Evolutionary conservation across 2,888 invertebrate genomes (phyloP).

Genomic region (Noctua janthina): DNA sequence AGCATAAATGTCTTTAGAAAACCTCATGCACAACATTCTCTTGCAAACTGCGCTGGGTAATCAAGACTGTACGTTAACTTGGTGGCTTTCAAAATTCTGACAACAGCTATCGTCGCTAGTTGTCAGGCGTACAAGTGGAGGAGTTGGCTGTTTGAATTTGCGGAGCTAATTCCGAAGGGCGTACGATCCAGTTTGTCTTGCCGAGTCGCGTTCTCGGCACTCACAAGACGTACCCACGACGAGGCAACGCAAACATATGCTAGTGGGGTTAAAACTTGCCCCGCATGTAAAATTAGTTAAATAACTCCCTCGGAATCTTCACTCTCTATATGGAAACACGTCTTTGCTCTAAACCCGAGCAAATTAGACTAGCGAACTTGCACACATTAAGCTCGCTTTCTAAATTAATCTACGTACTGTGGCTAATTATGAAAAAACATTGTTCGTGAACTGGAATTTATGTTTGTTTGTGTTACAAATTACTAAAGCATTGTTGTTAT

Average conservation of each 20-base stretch:
- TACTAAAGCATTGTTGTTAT: slow-evolving; percentile 61
- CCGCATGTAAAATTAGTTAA: slow-evolving; percentile 87
- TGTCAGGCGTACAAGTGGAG: slow-evolving; percentile 65
- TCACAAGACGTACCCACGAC: slow-evolving; percentile 71
- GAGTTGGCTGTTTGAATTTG: slow-evolving; percentile 79
- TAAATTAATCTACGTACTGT: slow-evolving; percentile 85
- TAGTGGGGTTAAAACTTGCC: slow-evolving; percentile 85
- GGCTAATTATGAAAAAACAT: slow-evolving; percentile 82
- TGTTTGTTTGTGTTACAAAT: slow-evolving; percentile 67
- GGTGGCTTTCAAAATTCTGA: slow-evolving; percentile 65
- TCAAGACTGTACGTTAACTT: slow-evolving; percentile 62
- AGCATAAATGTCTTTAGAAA: slow-evolving; percentile 60
- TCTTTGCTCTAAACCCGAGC: slow-evolving; percentile 87
- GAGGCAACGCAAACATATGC: slow-evolving; percentile 83
- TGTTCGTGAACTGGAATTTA: slow-evolving; percentile 74
- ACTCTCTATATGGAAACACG: slow-evolving; percentile 84
- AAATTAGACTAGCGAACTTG: slow-evolving; percentile 83
- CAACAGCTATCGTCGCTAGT: slow-evolving; percentile 66
- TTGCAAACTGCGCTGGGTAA: slow-evolving; percentile 56
- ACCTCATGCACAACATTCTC: slow-evolving; percentile 35
- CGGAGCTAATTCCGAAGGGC: slow-evolving; percentile 79
- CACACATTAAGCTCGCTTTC: slow-evolving; percentile 80
- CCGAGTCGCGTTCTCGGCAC: slow-evolving; percentile 67
- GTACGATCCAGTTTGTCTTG: slow-evolving; percentile 68
- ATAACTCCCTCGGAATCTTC: slow-evolving; percentile 84